Evolutionary conservation across 2,113 vertebrate species (phyloP).

Genomic region (Nerophis ophidion): DNA sequence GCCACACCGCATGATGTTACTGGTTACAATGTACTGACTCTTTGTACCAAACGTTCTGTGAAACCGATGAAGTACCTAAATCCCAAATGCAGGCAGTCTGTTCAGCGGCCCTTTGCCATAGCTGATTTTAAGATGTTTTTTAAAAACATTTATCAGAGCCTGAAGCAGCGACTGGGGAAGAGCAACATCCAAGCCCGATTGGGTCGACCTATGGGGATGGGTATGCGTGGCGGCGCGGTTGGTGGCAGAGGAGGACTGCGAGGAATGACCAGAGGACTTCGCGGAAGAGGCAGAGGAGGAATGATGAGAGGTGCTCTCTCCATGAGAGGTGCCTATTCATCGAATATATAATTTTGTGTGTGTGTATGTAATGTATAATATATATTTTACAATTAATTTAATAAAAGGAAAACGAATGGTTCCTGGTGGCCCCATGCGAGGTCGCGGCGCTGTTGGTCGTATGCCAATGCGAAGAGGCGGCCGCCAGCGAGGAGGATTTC

Average conservation of each 20-base stretch:
- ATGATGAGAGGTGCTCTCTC: constrained; percentile 80
- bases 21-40: no score
- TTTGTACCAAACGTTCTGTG: no score
- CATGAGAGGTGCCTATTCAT: constrained; percentile 75
- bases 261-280: constrained; percentile 78
- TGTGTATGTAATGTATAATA: no score
- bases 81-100: no score
- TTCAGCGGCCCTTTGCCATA: no score
- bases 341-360: neutral
- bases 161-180: constrained; percentile 95
- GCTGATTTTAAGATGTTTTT: neutral
- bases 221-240: constrained; percentile 77
- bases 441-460: constrained; percentile 79
- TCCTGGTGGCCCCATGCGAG: constrained; percentile 76
- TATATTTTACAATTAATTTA: neutral
- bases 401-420: constrained; percentile 43
- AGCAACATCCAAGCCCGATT: constrained; percentile 96
- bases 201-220: constrained; percentile 81
- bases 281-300: constrained; percentile 80
- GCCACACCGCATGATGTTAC: no score
- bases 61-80: no score
- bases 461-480: constrained; percentile 79
- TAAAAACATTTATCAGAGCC: constrained; percentile 72
- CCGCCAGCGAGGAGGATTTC: constrained; percentile 70
- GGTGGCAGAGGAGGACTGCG: constrained; percentile 82